Percentiles rank a stretch among this genome's conserved stretches.
Conservation (phyloP, 1,140 invertebrate species). For the Hormaphis cornu region DNA sequence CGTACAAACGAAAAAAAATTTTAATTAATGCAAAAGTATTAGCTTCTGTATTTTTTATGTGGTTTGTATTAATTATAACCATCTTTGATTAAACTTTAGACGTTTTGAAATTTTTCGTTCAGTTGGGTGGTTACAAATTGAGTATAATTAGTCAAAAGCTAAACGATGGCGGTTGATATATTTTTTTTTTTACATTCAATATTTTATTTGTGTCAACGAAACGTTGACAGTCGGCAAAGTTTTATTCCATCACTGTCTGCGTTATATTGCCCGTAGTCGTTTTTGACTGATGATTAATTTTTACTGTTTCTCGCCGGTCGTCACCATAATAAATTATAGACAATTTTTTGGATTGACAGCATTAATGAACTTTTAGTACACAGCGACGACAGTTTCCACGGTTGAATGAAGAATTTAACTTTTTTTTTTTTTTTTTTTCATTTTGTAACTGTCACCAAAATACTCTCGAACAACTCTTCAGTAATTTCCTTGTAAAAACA, state of each 20-base stretch:
- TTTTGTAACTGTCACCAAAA: conserved; percentile 1
- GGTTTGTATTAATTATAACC: no score
- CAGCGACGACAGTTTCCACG: neutral
- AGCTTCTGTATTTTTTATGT: no score
- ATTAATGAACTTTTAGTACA: conserved; percentile 16
- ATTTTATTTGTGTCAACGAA: conserved; percentile 4
- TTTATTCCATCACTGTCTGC: neutral
- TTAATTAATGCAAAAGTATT: no score
- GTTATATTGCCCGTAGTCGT: neutral
- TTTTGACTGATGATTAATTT: conserved; percentile 16
- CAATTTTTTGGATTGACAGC: conserved; percentile 19
- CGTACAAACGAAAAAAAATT: no score
- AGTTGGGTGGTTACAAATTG: neutral
- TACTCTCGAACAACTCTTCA: neutral
- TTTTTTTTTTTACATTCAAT: neutral
- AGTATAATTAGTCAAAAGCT: neutral
- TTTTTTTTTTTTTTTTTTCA: neutral
- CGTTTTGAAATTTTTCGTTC: neutral
- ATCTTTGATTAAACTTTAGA: no score
- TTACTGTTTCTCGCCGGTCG: conserved; percentile 4
- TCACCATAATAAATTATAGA: conserved; percentile 29
- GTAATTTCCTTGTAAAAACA: conserved; percentile 17
- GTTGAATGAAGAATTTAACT: conserved; percentile 20
- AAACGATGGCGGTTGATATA: neutral
- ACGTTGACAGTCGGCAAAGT: conserved; percentile 15